Percentiles rank a stretch among this genome's conserved stretches.
Evolutionary conservation across 2,797 vertebrate genomes (phyloP).

Genomic region (Lagorchestes hirsutus): DNA sequence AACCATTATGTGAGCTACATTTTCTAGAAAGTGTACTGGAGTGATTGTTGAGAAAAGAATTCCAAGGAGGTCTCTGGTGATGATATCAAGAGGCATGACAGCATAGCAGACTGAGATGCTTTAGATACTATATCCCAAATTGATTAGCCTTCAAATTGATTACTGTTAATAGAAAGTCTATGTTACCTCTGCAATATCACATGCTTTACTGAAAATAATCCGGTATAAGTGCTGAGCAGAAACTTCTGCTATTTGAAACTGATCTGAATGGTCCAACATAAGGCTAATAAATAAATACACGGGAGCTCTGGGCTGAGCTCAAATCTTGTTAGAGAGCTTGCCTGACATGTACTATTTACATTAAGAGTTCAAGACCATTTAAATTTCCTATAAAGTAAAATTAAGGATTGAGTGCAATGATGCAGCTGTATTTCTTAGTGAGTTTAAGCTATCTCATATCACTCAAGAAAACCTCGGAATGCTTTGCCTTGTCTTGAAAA

Average conservation of each 20-base stretch:
- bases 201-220: conserved; percentile 66
- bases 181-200: conserved; percentile 31
- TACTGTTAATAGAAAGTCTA: conserved; percentile 60
- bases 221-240: conserved; percentile 55
- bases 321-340: conserved; percentile 39
- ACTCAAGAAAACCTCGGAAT: background rate
- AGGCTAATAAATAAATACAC: conserved; percentile 4
- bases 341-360: conserved; percentile 12
- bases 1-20: conserved; percentile 32
- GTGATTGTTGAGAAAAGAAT: conserved; percentile 43
- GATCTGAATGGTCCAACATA: conserved; percentile 29
- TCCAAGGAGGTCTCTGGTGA: conserved; percentile 36
- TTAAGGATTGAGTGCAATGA: background rate
- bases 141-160: conserved; percentile 64
- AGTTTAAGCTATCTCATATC: conserved; percentile 2
- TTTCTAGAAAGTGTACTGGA: conserved; percentile 49
- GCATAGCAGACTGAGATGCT: conserved; percentile 24
- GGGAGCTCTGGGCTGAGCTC: background rate
- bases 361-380: conserved; percentile 18
- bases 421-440: conserved; percentile 8
- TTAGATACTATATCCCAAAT: conserved; percentile 17
- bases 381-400: conserved; percentile 60
- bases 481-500: conserved; percentile 35
- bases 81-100: conserved; percentile 53
- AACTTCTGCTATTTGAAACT: conserved; percentile 39